Evolutionary conservation across 2,113 vertebrate species (phyloP).

Genomic region (Phainopepla nitens): DNA sequence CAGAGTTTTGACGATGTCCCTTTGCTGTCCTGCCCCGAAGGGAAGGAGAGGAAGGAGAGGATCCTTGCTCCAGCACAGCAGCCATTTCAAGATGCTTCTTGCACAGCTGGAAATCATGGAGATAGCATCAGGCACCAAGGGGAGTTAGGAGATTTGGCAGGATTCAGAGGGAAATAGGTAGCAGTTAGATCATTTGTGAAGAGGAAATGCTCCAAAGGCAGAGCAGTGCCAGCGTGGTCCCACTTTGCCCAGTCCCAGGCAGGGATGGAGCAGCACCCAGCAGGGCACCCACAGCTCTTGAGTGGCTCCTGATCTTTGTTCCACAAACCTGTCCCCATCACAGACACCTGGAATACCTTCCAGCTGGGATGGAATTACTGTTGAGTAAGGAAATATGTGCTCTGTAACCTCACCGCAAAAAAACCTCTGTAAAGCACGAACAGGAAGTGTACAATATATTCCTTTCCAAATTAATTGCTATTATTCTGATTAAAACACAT

Average conservation of each 20-base stretch:
- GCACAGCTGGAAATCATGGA: constrained; percentile 43
- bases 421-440: background rate
- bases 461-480: constrained; percentile 60
- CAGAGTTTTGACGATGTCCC: accelerated
- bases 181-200: background rate
- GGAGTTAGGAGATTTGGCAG: constrained; percentile 2
- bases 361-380: background rate
- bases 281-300: background rate
- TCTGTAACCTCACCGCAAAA: background rate
- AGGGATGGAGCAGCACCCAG: background rate
- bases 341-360: background rate
- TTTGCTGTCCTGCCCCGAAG: background rate
- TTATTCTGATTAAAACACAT: constrained; percentile 70
- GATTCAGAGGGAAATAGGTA: background rate
- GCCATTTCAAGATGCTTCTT: background rate
- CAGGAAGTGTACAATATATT: constrained; percentile 10
- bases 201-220: background rate
- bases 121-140: background rate
- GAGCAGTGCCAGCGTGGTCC: background rate
- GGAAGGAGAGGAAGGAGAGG: background rate
- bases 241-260: accelerated
- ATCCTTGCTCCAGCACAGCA: background rate
- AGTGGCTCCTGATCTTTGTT: background rate
- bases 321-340: background rate
- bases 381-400: background rate